Base-by-base conservation (phyloP, 2,113 vertebrate species). In the Microcebus lehilahytsara region DNA sequence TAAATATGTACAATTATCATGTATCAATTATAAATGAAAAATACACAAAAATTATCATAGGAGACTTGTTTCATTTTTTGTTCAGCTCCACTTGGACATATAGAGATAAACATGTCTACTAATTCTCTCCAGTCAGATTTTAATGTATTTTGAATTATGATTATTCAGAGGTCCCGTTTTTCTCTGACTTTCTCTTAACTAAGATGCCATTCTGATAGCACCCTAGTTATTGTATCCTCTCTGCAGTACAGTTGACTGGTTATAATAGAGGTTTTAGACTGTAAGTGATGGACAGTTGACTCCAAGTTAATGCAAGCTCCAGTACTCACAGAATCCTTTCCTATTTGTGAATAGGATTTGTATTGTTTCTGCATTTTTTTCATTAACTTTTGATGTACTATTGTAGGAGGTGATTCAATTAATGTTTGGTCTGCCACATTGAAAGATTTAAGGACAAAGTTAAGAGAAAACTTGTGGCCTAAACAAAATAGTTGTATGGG, bases 371-470 rank as follows among this genome's bases (percentile, higher is more conserved):
- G 9, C n/a, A 58, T 89, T 92, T 58, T 11, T 75, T 64, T 64
- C n/a, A 32, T 78, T 22, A 84, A 20, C 17, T 42, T 94, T 53
- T 86, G 42, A 53, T 75, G 27, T 60, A 3, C 2, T 40, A 0
- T 32, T 83, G 22, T 90, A 56, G 17, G 12, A 79, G 40, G 6
- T 78, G 9, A 87, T 91, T 72, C 22, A 66, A 9, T 56, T 77
- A 80, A 80, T 85, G 46, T 42, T 69, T 86, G 53, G 1, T 27
- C 4, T 20, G 4, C 40, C 49, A 46, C 67, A 42, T 64, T 79
- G 9, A 96, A 96, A 77, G 67, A 81, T 93, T 80, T 84, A 88
- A 95, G 25, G 20, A 83, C 32, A 74, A 67, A 53, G 19, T 84
- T 85, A 69, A 75, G 12, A 32, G 23, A 85, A 78, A 72, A 81